Conservation (phyloP, 2,113 vertebrate genomes). For the Solea solea region DNA sequence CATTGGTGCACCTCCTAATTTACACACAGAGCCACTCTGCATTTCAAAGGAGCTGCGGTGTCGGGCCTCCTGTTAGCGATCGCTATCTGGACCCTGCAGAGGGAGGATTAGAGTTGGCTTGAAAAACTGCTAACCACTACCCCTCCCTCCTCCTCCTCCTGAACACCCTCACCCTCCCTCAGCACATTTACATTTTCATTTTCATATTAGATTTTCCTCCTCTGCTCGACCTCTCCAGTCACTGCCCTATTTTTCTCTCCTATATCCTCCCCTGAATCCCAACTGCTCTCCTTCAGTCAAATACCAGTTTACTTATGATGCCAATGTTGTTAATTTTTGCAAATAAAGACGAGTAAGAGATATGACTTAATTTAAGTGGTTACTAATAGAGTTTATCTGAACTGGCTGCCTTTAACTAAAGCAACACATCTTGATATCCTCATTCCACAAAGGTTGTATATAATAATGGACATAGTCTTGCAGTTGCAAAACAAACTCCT, state of each 20-base stretch:
- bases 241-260: conserved; percentile 14
- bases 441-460: neutral
- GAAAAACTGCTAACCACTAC: conserved; percentile 70
- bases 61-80: conserved; percentile 84
- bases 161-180: conserved; percentile 21
- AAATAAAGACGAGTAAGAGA: conserved; percentile 7
- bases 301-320: neutral
- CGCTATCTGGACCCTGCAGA: conserved; percentile 81
- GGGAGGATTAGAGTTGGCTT: conserved; percentile 84
- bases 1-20: conserved; percentile 82
- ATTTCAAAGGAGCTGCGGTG: conserved; percentile 86
- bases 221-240: conserved; percentile 37
- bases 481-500: no score
- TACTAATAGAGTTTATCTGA: conserved; percentile 12
- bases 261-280: neutral
- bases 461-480: no score
- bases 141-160: conserved; percentile 14
- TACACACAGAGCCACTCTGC: conserved; percentile 84
- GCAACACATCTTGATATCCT: neutral
- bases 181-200: conserved; percentile 84
- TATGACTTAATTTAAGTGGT: neutral
- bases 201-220: conserved; percentile 79
- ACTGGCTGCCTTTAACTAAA: neutral
- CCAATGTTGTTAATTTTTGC: neutral
- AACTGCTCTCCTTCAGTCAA: neutral